phyloP scores from a whole-genome alignment of 2,797 vertebrate genomes.

The Brachyalestes nurse region DNA sequence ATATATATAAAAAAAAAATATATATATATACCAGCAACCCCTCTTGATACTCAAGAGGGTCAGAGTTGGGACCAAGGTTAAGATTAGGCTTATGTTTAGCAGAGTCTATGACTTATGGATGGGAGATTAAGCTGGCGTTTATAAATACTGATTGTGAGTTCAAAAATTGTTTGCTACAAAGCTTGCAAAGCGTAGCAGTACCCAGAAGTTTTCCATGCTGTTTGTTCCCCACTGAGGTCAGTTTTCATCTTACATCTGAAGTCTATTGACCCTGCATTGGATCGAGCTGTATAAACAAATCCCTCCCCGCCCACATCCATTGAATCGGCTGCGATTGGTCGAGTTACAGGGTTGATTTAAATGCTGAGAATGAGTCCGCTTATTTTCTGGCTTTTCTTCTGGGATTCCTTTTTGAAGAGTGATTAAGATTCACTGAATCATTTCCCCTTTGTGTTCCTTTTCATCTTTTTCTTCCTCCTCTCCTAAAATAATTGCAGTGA shows the following conservation, averaged over 20 bases:
- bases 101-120: no score
- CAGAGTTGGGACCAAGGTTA: no score
- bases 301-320: not conserved
- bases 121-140: no score
- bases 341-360: conserved; percentile 28
- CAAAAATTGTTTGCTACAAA: no score
- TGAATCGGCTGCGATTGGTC: conserved; percentile 33
- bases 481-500: conserved; percentile 41
- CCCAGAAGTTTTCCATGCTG: no score
- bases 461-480: conserved; percentile 9
- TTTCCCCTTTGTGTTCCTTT: conserved; percentile 46
- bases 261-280: not conserved
- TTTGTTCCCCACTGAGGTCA: no score
- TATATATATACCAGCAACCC: no score
- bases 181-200: no score
- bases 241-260: not conserved
- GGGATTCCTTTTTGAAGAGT: conserved; percentile 25
- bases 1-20: no score
- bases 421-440: conserved; percentile 55
- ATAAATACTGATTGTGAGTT: no score
- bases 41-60: no score
- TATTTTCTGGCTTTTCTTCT: conserved; percentile 41
- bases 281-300: conserved; percentile 29
- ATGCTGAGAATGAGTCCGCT: conserved; percentile 28
- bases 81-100: no score